phyloP scores from a whole-genome alignment of 2,888 invertebrate genomes.

The Trachelus stipa region DNA sequence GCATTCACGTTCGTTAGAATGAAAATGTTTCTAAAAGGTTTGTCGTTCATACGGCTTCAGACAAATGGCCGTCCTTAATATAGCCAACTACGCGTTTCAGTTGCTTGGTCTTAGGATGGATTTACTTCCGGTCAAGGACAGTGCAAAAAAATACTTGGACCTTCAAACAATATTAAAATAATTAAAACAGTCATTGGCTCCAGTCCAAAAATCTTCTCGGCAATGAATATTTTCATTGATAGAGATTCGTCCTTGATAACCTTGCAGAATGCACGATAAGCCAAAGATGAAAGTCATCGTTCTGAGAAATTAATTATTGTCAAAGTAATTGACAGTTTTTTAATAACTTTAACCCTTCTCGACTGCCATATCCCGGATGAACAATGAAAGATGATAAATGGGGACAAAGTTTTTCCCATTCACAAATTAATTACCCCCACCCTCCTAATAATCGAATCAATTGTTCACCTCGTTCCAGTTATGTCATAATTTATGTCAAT shows the following conservation, averaged over 20 bases:
- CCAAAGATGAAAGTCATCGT: background rate
- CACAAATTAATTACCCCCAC: background rate
- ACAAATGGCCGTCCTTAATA: slow-evolving; percentile 29
- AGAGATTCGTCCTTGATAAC: background rate
- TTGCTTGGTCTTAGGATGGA: slow-evolving; percentile 21
- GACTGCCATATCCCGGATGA: background rate
- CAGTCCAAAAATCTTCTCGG: background rate
- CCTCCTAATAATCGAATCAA: background rate
- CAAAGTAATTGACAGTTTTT: background rate
- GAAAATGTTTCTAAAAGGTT: slow-evolving; percentile 35
- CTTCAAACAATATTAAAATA: background rate
- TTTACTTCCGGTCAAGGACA: slow-evolving; percentile 33
- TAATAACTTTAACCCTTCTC: background rate
- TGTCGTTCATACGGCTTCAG: slow-evolving; percentile 43
- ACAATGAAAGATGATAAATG: background rate
- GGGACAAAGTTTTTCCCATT: background rate
- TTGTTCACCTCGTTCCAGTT: background rate
- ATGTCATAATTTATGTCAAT: background rate
- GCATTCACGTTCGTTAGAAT: slow-evolving; percentile 7
- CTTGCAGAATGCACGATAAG: background rate
- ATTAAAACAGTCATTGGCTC: background rate
- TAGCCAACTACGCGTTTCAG: background rate
- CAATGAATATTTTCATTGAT: background rate
- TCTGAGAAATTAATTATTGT: background rate
- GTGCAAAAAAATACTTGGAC: background rate